Evolutionary conservation across 2,113 vertebrate species (phyloP).

Genomic region (Cinclus mexicanus): DNA sequence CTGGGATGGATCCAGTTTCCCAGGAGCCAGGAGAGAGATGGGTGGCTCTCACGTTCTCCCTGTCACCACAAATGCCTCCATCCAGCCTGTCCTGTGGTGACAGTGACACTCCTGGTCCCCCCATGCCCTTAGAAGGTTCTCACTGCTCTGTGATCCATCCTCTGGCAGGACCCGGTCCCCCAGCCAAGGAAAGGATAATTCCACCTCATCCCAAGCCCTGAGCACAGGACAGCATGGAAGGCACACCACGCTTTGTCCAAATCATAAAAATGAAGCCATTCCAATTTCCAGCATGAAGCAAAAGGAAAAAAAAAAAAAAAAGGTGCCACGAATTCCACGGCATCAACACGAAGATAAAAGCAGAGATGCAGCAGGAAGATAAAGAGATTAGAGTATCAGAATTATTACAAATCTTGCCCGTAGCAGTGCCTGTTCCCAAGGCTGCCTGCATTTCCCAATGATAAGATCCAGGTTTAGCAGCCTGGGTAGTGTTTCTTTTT

Average conservation of each 20-base stretch:
- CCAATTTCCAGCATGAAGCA: background rate
- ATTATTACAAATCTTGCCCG: background rate
- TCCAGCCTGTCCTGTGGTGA: rapidly evolving
- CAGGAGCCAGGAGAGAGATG: background rate
- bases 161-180: background rate
- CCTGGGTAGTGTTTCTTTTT: background rate
- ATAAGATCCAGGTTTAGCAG: conserved; percentile 46
- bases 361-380: conserved; percentile 46
- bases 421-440: conserved; percentile 42
- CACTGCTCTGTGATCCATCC: background rate
- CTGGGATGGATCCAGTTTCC: conserved; percentile 45
- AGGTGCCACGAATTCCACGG: background rate
- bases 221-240: rapidly evolving
- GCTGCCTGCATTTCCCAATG: conserved; percentile 11
- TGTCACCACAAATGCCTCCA: background rate
- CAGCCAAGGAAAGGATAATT: background rate
- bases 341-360: background rate
- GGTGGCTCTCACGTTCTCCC: background rate
- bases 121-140: background rate
- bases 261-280: background rate
- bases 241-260: background rate
- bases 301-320: background rate
- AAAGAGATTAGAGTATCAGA: conserved; percentile 10
- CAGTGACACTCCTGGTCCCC: background rate
- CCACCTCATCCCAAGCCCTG: background rate